Evolutionary conservation across 37 sponge, comb jelly and placozoan genomes (phyloP).

Genomic region (Bolinopsis microptera): DNA sequence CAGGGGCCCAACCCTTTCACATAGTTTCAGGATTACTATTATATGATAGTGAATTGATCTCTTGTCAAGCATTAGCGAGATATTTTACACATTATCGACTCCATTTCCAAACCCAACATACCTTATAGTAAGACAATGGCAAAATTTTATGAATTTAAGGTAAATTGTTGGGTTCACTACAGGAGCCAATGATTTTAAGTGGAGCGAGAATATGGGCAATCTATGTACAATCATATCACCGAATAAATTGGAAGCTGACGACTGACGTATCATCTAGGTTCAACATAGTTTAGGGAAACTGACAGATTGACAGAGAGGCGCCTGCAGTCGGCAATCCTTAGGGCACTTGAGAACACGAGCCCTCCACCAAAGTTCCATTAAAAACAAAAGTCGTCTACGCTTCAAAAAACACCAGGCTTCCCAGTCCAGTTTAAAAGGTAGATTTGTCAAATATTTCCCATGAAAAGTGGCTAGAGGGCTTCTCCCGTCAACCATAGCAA

Average conservation of each 20-base stretch:
- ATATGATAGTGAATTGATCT: not conserved
- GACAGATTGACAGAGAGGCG: not conserved
- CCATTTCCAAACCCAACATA: too few relatives aligned
- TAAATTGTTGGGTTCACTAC: too few relatives aligned
- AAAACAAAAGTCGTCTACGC: not conserved
- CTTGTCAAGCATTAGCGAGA: not conserved
- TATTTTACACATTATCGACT: too few relatives aligned
- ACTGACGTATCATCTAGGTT: too few relatives aligned
- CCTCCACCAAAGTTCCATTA: not conserved
- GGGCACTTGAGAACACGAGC: not conserved
- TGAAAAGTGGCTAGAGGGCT: not conserved
- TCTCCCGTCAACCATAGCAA: not conserved
- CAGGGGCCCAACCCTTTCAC: not conserved
- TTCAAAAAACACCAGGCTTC: not conserved
- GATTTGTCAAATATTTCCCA: not conserved
- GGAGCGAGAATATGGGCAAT: too few relatives aligned
- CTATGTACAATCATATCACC: too few relatives aligned
- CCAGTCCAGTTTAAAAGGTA: not conserved
- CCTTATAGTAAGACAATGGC: too few relatives aligned
- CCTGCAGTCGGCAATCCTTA: too few relatives aligned
- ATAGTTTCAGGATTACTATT: not conserved
- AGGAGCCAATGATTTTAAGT: too few relatives aligned
- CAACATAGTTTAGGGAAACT: too few relatives aligned
- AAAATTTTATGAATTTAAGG: too few relatives aligned
- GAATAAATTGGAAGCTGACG: too few relatives aligned